A percentile compares a stretch with the other conserved stretches of the same genome.
phyloP scores from a whole-genome alignment of 2,113 vertebrate species.

The Penelope pileata region DNA sequence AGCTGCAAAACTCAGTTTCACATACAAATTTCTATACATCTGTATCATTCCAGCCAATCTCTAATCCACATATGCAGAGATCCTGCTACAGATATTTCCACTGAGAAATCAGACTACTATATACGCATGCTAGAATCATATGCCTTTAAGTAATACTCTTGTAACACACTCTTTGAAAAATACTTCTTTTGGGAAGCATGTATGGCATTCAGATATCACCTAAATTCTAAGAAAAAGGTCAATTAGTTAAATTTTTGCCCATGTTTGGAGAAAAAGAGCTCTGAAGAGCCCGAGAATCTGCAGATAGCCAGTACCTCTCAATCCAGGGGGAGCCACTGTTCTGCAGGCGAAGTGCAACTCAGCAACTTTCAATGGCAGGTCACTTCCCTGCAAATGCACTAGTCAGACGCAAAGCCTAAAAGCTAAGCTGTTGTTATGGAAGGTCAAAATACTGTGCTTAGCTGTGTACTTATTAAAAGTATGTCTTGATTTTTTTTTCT shows the following conservation, averaged over 20 bases:
- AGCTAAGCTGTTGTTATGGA: not conserved
- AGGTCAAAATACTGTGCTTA: not conserved
- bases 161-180: not conserved
- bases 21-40: not conserved
- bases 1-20: not conserved
- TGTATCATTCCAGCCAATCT: not conserved
- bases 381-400: not conserved
- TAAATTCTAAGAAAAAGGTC: not conserved
- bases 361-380: not conserved
- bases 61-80: not conserved
- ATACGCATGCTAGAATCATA: not conserved
- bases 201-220: not conserved
- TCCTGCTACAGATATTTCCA: not conserved
- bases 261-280: fast-evolving
- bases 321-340: not conserved
- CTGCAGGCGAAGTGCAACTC: not conserved
- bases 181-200: not conserved
- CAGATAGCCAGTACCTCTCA: fast-evolving
- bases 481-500: not conserved
- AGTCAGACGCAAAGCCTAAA: not conserved
- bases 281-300: not conserved
- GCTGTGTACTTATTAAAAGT: not conserved
- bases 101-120: not conserved
- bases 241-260: not conserved
- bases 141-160: not conserved